These are phyloP conservation scores for Aspidoscelis tigris DNA, from an alignment of 2,113 vertebrate genomes.

Conservation along the genomic window DNA sequence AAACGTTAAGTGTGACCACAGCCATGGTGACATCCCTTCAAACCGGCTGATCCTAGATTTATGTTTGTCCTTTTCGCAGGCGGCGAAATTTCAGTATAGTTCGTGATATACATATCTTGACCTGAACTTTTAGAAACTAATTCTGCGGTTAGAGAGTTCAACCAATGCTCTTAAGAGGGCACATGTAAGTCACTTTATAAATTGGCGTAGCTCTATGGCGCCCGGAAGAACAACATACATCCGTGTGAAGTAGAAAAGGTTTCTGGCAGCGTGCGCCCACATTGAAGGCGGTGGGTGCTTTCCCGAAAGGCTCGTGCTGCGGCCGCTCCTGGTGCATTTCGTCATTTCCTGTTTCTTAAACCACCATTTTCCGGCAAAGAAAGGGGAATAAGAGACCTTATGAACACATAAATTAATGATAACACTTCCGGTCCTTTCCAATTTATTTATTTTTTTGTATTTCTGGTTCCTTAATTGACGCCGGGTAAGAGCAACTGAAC, in stretches of 20 bases:
- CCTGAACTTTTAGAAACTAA: too few relatives aligned
- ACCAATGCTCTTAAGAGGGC: too few relatives aligned
- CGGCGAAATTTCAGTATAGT: too few relatives aligned
- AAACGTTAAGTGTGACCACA: too few relatives aligned
- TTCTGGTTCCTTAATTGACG: not conserved
- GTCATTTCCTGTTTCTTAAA: slow-evolving; percentile 1
- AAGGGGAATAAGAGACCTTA: fast-evolving
- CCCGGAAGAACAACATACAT: not conserved
- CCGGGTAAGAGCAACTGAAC: not conserved
- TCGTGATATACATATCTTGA: too few relatives aligned
- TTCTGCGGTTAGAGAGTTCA: too few relatives aligned
- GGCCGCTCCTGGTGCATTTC: too few relatives aligned
- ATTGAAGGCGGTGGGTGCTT: not conserved
- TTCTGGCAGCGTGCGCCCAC: not conserved
- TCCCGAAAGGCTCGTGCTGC: not conserved
- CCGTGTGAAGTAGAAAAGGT: not conserved
- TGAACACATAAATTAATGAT: not conserved
- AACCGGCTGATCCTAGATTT: too few relatives aligned
- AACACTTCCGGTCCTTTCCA: not conserved
- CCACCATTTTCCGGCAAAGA: not conserved
- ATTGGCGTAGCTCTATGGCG: not conserved
- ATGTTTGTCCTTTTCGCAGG: too few relatives aligned
- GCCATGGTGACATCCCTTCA: too few relatives aligned
- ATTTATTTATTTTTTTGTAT: not conserved
- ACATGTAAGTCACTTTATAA: fast-evolving